Percentiles rank a stretch among this genome's conserved stretches.
phyloP scores from a whole-genome alignment of 2,888 invertebrate genomes.

The Platyscelio sp. region DNA sequence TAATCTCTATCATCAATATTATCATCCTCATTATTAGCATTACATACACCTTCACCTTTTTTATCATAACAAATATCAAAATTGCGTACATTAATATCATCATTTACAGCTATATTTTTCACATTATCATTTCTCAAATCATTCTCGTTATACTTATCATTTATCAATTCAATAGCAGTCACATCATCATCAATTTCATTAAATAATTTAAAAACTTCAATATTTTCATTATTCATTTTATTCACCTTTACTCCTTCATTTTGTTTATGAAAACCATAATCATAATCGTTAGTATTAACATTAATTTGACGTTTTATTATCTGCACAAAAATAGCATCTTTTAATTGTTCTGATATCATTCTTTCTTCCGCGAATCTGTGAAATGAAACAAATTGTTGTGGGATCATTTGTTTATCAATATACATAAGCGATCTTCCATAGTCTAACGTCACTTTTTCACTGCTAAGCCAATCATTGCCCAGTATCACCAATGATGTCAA shows the following conservation, averaged over 20 bases:
- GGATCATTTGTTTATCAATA: neutral
- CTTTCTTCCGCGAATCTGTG: neutral
- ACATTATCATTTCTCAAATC: neutral
- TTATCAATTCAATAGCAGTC: neutral
- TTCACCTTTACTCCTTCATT: neutral
- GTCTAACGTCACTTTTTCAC: neutral
- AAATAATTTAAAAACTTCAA: neutral
- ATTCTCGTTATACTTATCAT: neutral
- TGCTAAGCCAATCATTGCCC: conserved; percentile 2
- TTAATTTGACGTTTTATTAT: neutral
- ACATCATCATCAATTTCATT: neutral
- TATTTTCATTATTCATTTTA: neutral
- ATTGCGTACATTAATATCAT: too few species aligned
- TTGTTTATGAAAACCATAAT: neutral
- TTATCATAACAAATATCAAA: too few species aligned
- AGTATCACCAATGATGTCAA: neutral
- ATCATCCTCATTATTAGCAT: neutral
- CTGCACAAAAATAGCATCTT: conserved; percentile 2
- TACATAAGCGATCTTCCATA: neutral
- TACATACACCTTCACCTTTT: too few species aligned
- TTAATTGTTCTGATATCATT: neutral
- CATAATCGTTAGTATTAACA: neutral
- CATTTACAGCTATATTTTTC: too few species aligned
- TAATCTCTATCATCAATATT: neutral
- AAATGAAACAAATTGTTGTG: conserved; percentile 1